Conservation (phyloP, 2,797 vertebrate genomes). For the Amblyraja radiata region DNA sequence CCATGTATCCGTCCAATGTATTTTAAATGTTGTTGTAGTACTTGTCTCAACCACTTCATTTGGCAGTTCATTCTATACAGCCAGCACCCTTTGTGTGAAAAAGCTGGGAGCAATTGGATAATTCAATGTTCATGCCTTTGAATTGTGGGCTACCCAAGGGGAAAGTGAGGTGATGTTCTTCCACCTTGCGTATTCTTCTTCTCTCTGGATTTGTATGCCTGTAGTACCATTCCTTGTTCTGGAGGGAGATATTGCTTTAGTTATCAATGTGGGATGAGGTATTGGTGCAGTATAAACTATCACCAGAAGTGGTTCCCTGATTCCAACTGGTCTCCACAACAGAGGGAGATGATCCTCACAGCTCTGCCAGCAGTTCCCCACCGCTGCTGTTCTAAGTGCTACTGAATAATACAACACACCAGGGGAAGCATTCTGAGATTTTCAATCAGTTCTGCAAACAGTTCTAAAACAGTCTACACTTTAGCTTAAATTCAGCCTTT, state of each 20-base stretch:
- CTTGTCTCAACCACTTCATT: too few relatives aligned
- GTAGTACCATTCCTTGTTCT: background rate
- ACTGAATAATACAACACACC: constrained; percentile 14
- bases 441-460: constrained; percentile 30
- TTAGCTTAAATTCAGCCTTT: constrained; percentile 9
- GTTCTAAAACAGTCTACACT: background rate
- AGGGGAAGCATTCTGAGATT: constrained; percentile 19
- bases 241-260: background rate
- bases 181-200: background rate
- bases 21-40: too few relatives aligned
- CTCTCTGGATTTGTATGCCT: background rate
- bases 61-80: too few relatives aligned
- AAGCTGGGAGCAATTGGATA: too few relatives aligned
- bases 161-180: too few relatives aligned
- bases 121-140: too few relatives aligned
- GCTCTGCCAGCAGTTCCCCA: background rate
- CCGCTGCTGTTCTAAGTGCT: constrained; percentile 31
- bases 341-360: background rate
- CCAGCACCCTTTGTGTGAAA: too few relatives aligned
- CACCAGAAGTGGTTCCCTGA: background rate
- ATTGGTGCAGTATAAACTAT: background rate
- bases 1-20: too few relatives aligned
- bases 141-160: too few relatives aligned
- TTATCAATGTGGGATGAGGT: background rate
- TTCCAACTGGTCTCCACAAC: constrained; percentile 18